Conservation (phyloP, 2,113 vertebrate species). For the Mugil cephalus region DNA sequence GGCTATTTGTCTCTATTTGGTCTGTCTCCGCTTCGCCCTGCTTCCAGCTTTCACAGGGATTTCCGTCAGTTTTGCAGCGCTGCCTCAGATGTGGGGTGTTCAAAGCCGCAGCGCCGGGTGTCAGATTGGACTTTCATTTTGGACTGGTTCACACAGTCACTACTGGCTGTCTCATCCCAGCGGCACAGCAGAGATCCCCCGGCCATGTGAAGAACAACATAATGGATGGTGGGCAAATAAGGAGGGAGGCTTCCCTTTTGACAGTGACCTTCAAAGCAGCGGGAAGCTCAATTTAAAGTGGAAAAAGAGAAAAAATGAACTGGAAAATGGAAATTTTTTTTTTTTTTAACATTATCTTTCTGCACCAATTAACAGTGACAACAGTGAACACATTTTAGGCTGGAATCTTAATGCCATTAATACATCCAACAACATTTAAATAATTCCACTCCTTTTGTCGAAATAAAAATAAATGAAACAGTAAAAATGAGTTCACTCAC, state of each 20-base stretch:
- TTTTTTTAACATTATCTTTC: not conserved
- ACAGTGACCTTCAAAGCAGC: constrained; percentile 23
- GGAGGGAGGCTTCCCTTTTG: constrained; percentile 27
- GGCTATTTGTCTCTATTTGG: constrained; percentile 62
- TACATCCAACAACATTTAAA: no score
- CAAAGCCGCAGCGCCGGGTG: constrained; percentile 45
- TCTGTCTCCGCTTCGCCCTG: constrained; percentile 11
- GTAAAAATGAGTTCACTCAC: not conserved
- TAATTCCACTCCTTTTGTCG: not conserved
- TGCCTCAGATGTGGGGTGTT: constrained; percentile 45
- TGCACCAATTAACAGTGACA: not conserved
- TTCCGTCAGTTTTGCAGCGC: constrained; percentile 33
- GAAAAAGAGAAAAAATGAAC: not conserved
- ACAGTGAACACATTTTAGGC: not conserved
- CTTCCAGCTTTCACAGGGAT: constrained; percentile 30
- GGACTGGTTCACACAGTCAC: constrained; percentile 51
- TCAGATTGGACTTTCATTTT: constrained; percentile 59
- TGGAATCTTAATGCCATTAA: no score
- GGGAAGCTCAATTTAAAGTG: constrained; percentile 18
- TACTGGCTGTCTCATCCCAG: constrained; percentile 26
- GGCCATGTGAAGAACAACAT: constrained; percentile 3
- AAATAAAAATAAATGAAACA: not conserved
- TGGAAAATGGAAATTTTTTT: not conserved
- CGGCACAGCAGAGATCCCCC: constrained; percentile 15
- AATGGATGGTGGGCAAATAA: constrained; percentile 5